Evolutionary conservation across 2,888 invertebrate genomes (phyloP), one percentile per base, ranked within the genome.

Genomic region (Lithophane leautieri): DNA sequence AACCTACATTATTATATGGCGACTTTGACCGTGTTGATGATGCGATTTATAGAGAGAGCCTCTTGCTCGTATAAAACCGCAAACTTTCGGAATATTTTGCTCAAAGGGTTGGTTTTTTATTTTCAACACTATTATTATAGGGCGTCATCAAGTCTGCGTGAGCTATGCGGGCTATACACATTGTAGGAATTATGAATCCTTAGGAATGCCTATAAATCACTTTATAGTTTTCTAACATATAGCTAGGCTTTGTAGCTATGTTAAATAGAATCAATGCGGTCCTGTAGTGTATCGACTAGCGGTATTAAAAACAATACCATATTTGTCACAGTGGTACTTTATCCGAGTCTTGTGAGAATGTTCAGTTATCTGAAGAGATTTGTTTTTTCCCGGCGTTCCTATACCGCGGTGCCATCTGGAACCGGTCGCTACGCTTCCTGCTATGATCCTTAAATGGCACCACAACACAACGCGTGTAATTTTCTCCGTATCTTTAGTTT

Each of bases 341-440:
- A 78, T 88, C 86, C 80, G 84, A 84, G 82, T 86, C 89, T 88
- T 84, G 83, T 78, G 89, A 89, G 89, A 83, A 82, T 88, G 89
- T 92, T 90, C 92, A 91, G 94, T 92, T 95, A 93, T 89, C 92
- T 90, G 89, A 83, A 86, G 81, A 90, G 89, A 90, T 91, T 90
- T 88, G 81, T 91, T 94, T 94, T 86, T 95, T 95, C 87, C 82
- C 79, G 65, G 74, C 90, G 90, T 92, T 91, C 89, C 91, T 89
- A 86, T 84, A 84, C 87, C 86, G 90, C 86, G 80, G 88, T 89
- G 88, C 88, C 86, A 89, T 82, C 89, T 89, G 86, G 87, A 91
- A 94, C 93, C 91, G 91, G 94, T 92, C 87, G 78, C 73, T 78
- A 78, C 74, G 90, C 93, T 95, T 95, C 95, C 95, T 95, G 92